Conservation (phyloP, 2,888 invertebrate genomes). For the Dorcus parallelipipedus region DNA sequence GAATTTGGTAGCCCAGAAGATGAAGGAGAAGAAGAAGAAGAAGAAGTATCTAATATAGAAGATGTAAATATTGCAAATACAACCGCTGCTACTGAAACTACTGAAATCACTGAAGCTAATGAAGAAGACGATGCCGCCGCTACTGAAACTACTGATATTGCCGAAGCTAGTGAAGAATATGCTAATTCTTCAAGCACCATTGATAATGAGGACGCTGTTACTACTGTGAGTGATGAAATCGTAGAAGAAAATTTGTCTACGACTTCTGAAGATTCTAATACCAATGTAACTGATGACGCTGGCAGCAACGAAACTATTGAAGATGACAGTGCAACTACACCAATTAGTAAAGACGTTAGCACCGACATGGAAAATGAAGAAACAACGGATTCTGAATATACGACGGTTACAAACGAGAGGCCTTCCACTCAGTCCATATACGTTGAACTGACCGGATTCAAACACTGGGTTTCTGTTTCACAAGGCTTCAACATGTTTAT, state of each 20-base stretch:
- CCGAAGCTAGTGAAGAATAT: neutral
- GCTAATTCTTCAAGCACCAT: no score
- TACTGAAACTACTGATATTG: neutral
- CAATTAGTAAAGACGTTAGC: neutral
- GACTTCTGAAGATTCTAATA: neutral
- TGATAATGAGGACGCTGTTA: no score
- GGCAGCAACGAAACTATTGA: neutral
- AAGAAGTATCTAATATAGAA: neutral
- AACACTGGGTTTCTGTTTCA: slow-evolving; percentile 1
- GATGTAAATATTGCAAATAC: neutral
- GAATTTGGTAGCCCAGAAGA: neutral
- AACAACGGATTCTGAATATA: neutral
- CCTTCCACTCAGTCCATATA: neutral
- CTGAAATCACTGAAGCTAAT: neutral
- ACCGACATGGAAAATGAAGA: neutral
- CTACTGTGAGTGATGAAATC: no score
- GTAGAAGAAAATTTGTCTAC: no score
- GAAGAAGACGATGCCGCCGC: neutral
- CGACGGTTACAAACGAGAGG: neutral
- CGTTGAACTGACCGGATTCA: neutral
- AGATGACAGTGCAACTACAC: neutral
- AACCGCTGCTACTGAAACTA: neutral
- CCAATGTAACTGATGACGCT: neutral
- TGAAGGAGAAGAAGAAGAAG: slow-evolving; percentile 1
- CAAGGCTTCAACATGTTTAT: slow-evolving; percentile 1